Evolutionary conservation across 2,797 vertebrate genomes (phyloP), one percentile per base, ranked within the genome.

Genomic region (Pseudochirops corinnae): DNA sequence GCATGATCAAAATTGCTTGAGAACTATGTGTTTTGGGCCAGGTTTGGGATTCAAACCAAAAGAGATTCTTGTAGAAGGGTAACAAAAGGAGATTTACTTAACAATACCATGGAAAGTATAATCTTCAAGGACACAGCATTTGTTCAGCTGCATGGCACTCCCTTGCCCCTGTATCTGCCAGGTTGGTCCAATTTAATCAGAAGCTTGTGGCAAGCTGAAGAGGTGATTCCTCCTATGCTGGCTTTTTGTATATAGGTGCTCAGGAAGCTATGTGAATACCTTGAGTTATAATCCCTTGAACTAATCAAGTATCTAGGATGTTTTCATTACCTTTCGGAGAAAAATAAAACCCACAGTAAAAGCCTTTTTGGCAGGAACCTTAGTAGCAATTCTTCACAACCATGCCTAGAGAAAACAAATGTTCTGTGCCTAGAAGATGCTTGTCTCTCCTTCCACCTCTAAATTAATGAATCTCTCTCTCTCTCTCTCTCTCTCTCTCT

Each of bases 371-470:
- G 39, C 39, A 87, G 3, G 39, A 82, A 82, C 6, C 18, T 74
- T 46, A 24, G 16, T 46, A 82, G 67, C 39, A 82, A 21, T 74
- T 74, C n/a, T 18, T 31, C 7, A 82, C n/a, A 39, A 74, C n/a
- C 18, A 18, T 87, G 3, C 10, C 46, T 46, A 87, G 10, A 87
- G 39, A 24, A 82, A 87, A 87, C 39, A 87, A 87, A 50, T 87
- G 39, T 50, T 87, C 74, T 50, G 2, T 87, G 24, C 24, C 21
- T 82, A 82, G 18, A 93, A 92, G 16, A 39, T 82, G 6, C 0
- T 94, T 82, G n/a, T 91, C 46, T 62, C 6, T 90, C 92, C 60
- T 93, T 56, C 29, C 94, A 90, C 94, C 58, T 90, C n/a, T 91
- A 55, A 55, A 1, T 31, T 14, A 31, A 0, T 31, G 31, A 90